Conservation (phyloP, 1,140 invertebrate genomes). For the Episyrphus balteatus region DNA sequence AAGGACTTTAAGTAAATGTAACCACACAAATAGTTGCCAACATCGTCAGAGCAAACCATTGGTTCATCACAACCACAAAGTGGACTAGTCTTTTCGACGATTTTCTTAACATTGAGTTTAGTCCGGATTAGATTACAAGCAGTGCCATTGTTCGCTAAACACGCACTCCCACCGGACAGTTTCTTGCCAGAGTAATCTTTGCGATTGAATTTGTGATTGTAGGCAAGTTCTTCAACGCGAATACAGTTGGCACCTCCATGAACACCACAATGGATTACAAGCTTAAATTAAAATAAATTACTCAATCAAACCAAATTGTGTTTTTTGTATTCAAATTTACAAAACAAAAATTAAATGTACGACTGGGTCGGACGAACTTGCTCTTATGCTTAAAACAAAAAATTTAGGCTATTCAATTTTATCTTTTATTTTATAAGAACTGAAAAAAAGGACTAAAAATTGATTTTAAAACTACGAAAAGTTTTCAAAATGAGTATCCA, state of each 20-base stretch:
- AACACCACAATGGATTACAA: conserved; percentile 52
- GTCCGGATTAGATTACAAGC: conserved; percentile 1
- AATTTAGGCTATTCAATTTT: too few relatives aligned
- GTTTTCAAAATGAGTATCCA: too few relatives aligned
- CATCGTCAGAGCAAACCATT: conserved; percentile 3
- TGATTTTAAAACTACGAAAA: too few relatives aligned
- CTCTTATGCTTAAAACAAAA: too few relatives aligned
- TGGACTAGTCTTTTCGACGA: conserved; percentile 13
- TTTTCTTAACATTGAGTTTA: conserved; percentile 3
- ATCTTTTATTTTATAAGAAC: too few relatives aligned
- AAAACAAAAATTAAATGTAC: too few relatives aligned
- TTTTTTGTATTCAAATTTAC: too few relatives aligned
- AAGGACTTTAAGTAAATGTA: conserved; percentile 52
- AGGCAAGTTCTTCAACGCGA: conserved; percentile 43
- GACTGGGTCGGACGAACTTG: too few relatives aligned
- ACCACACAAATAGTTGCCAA: conserved; percentile 48
- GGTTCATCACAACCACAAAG: background rate
- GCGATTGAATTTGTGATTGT: conserved; percentile 40
- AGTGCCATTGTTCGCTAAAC: conserved; percentile 20
- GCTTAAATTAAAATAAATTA: conserved; percentile 34
- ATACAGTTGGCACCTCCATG: conserved; percentile 39
- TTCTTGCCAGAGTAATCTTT: conserved; percentile 35
- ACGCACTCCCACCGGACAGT: conserved; percentile 25
- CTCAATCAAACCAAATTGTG: too few relatives aligned
- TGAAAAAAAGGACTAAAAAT: too few relatives aligned